Conservation (phyloP, 2,888 invertebrate genomes). For the Protonemura montana region DNA sequence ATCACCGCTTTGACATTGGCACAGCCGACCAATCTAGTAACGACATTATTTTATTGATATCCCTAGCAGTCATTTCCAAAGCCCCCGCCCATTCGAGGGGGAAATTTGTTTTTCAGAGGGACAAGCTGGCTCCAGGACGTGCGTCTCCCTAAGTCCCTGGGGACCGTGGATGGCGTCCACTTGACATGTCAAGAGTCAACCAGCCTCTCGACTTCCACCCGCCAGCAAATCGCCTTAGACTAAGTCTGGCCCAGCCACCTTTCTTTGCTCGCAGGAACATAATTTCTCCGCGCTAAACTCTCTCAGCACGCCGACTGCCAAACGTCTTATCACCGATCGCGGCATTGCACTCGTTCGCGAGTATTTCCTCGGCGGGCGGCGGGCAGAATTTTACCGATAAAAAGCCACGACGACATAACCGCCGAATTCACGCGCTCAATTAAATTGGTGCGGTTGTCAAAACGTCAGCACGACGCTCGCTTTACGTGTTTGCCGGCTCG, state of each 20-base stretch:
- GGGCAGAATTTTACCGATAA: background rate
- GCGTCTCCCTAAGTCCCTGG: background rate
- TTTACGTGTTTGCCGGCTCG: background rate
- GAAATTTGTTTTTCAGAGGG: background rate
- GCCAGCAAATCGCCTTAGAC: background rate
- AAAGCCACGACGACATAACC: background rate
- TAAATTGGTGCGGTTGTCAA: background rate
- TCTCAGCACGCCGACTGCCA: background rate
- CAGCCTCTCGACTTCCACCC: background rate
- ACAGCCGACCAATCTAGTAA: background rate
- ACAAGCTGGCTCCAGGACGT: background rate
- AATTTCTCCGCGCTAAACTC: background rate
- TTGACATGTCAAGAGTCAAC: slow-evolving; percentile 21
- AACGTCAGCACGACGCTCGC: background rate
- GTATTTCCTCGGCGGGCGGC: no score
- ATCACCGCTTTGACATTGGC: background rate
- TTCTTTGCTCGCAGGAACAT: background rate
- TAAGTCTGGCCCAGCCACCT: background rate
- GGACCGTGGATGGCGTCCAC: slow-evolving; percentile 15
- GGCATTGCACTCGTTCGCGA: no score
- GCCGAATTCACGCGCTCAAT: background rate
- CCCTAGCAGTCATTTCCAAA: background rate
- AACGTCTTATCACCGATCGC: background rate
- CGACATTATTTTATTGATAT: slow-evolving; percentile 9
- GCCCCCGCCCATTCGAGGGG: background rate